Conservation (phyloP, 2,113 vertebrate genomes). For the Cyanoramphus novaezelandiae region DNA sequence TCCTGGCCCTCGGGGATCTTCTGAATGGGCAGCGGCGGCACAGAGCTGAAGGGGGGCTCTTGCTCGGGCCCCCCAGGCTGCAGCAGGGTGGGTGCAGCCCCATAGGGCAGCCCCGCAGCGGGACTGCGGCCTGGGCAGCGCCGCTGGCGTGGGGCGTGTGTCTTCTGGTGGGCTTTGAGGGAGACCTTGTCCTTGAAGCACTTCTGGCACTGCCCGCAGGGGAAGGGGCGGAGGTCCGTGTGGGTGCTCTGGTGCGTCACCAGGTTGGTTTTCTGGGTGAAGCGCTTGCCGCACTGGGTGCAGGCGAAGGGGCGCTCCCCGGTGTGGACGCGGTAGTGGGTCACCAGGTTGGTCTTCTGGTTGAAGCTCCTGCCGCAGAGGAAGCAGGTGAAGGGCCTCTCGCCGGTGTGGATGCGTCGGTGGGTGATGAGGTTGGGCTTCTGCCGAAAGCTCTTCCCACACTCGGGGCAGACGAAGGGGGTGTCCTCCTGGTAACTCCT, state of each 20-base stretch:
- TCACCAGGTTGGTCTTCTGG: conserved; percentile 69
- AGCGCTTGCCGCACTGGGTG: conserved; percentile 80
- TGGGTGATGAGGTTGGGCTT: conserved; percentile 81
- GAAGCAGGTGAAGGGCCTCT: conserved; percentile 68
- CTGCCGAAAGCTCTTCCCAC: conserved; percentile 79
- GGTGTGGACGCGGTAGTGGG: conserved; percentile 61
- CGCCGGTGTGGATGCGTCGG: conserved; percentile 77
- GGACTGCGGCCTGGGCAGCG: not conserved
- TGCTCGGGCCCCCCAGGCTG: not conserved
- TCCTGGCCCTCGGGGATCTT: not conserved
- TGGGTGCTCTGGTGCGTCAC: conserved; percentile 82
- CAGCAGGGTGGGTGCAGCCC: not conserved
- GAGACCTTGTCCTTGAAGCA: conserved; percentile 63
- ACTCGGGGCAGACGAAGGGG: conserved; percentile 80
- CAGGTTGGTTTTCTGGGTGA: conserved; percentile 81
- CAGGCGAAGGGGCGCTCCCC: conserved; percentile 74
- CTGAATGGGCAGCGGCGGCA: not conserved
- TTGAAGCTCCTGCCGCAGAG: conserved; percentile 77
- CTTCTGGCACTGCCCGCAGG: conserved; percentile 52
- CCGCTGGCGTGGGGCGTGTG: conserved; percentile 18
- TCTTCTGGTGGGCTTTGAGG: conserved; percentile 59
- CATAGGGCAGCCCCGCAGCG: not conserved
- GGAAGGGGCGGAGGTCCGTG: conserved; percentile 62
- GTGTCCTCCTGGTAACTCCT: conserved; percentile 10
- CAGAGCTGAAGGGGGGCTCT: not conserved